Evolutionary conservation across 1,140 invertebrate genomes (phyloP), one percentile per base, ranked within the genome.

Genomic region (Aphidius ervi): DNA sequence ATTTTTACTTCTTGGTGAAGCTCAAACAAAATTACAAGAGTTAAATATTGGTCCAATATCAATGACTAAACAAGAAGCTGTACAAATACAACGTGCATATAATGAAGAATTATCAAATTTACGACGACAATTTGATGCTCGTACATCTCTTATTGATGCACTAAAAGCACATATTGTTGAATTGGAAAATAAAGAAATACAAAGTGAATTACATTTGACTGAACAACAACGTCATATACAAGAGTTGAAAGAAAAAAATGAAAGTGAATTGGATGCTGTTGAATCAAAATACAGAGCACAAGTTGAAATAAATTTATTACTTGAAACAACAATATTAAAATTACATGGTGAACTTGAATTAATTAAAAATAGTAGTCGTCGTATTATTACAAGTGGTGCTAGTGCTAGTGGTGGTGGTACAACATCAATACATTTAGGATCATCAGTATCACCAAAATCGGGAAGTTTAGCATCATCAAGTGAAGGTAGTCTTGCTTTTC

Each of bases 271-370:
- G 43, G 73, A 84, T 72, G 83, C 87, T 4, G 79, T 90, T 3
- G 87, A 88, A 67, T 87, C 86, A 48, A 91, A 91, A 70, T 91
- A 90, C 70, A 81, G 83, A 55, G 82, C 84, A 6, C 85, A 90
- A 65, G 82, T 86, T 66, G 79, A 84, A 39, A 86, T 89, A 40
- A 88, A 87, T 71, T 78, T 87, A 59, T 79, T 84, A 45, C 75
- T 88, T 58, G 88, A 91, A 67, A 83, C 85, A 46, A 84, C 86
- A 59, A 84, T 88, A 6, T 76, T 90, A 53, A 86, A 89, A 68
- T 71, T 87, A 46, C 79, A 81, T 31, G 79, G 85, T 63, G 83
- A 81, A 53, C 65, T 85, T 7, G 81, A 83, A 20, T 70, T 71
- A 9, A 72, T 72, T 9, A 77, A 68, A 0, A 63, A 56, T 54